Evolutionary conservation across 2,888 invertebrate species (phyloP), one percentile per base, ranked within the genome.

Genomic region (Kryphioiulus occultus): DNA sequence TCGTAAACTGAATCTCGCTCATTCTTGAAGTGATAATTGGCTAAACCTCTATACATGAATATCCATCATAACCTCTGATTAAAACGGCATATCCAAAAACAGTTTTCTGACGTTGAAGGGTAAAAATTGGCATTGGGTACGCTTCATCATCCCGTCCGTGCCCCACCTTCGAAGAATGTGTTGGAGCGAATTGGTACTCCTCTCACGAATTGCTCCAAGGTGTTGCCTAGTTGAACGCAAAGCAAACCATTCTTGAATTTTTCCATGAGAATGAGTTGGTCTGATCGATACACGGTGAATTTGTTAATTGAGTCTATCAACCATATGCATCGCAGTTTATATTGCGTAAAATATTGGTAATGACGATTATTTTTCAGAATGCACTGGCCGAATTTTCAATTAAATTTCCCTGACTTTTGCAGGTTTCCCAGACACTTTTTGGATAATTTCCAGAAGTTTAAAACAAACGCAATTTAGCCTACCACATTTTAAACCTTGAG

Each of bases 181-280:
- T n/a, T n/a, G 10, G 12, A 68, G 12, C 9, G 26, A 68, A 68
- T 68, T 68, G 12, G 68, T 68, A 26, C 68, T 68, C 68, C 68
- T 68, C 68, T 68, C 68, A 68, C 68, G 68, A 68, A 68, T 68
- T 68, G 68, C 68, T 68, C 26, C 68, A 68, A 68, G 68, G 68
- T 68, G 26, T 26, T 68, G 26, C 68, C 68, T 68, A 26, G 9
- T 22, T 59, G 9, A 68, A 68, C 26, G 22, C 26, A 10, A 26
- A 12, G 26, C 10, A 68, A 68, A 26, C 68, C 26, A 68, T 59
- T 59, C 22, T 42, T 59, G n/a, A n/a, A 5, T 42, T 42, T 42
- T 10, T 47, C 2, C 68, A 68, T 68, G 26, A 68, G 26, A 68
- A 68, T 68, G 68, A 68, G 68, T 68, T 68, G 26, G 47, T 47